Evolutionary conservation across 2,888 invertebrate genomes (phyloP), one percentile per base, ranked within the genome.

Genomic region (Ptycholaimellus sp.): DNA sequence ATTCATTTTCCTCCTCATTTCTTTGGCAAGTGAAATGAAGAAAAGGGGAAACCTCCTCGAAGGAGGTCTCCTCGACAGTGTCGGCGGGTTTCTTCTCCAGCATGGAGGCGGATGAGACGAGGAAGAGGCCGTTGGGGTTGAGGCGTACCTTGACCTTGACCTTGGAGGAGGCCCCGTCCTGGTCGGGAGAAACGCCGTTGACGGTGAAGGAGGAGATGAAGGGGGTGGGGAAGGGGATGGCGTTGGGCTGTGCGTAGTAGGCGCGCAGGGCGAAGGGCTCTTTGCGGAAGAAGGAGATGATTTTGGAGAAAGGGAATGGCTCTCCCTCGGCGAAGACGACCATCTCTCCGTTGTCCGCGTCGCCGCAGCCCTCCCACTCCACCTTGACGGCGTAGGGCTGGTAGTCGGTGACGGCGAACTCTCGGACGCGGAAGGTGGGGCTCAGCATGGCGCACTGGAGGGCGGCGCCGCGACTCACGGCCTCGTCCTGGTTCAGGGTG

Each of bases 371-470:
- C 16, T 53, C 54, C 63, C 62, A 65, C 25, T 44, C 47, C 20
- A 65, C 48, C 9, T 57, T 55, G 44, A 96, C 74, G 4, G 82
- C 72, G 64, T 78, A 93, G 18, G 64, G 63, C 63, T 85, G 83
- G 45, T 77, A 75, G 61, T 99, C 96, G 23, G 78, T 76, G 23
- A 96, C 74, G 48, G 72, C 72, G 62, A 99, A 93, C 50, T 96
- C 93, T 39, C 87, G 72, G 42, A 96, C 90, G 56, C 87, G 74
- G 54, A 93, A 85, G 16, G 85, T 83, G 25, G 96, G 96, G 37
- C 83, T 83, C 52, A 96, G 69, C 68, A 93, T 90, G 16, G 96
- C 96, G 64, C 93, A 96, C 59, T 67, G 59, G 41, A 58, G 50
- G 23, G 51, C 51, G 9, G 49, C 90, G 2, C 96, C 93, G 40